These are phyloP conservation scores for Rhopalosiphum nymphaeae DNA, from an alignment of 2,888 invertebrate genomes.

Conservation along the genomic window DNA sequence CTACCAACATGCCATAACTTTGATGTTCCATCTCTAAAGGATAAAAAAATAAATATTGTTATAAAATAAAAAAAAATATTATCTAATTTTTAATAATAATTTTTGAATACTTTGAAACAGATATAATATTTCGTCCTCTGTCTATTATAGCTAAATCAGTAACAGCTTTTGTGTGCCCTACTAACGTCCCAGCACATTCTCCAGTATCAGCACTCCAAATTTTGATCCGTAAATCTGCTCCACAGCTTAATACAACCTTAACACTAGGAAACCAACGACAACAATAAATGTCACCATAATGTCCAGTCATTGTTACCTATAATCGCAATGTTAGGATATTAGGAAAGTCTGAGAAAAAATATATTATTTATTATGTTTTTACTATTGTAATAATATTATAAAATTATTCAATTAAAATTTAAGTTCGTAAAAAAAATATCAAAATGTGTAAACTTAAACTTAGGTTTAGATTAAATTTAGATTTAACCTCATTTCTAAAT, in stretches of 20 bases:
- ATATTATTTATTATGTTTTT: too few relatives aligned
- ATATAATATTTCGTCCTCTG: constrained; percentile 78
- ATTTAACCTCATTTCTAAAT: not conserved
- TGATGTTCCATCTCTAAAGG: constrained; percentile 77
- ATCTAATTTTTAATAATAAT: not conserved
- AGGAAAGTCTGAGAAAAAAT: not conserved
- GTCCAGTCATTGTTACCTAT: constrained; percentile 74
- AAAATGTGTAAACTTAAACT: too few relatives aligned
- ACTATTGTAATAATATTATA: too few relatives aligned
- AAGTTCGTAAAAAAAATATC: too few relatives aligned
- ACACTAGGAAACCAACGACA: constrained; percentile 81
- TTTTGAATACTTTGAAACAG: constrained; percentile 75
- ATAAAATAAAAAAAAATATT: constrained; percentile 40
- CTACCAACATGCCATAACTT: constrained; percentile 80
- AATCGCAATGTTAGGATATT: constrained; percentile 42
- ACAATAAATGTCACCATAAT: constrained; percentile 78
- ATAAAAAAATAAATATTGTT: not conserved
- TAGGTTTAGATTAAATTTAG: too few relatives aligned
- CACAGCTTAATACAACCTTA: constrained; percentile 77
- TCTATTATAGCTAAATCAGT: constrained; percentile 77
- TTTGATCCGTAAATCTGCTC: constrained; percentile 78
- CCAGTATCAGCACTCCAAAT: constrained; percentile 81
- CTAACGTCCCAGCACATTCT: constrained; percentile 77
- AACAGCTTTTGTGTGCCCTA: constrained; percentile 78
- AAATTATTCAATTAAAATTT: too few relatives aligned